phyloP scores from a whole-genome alignment of 2,797 vertebrate species.

The Enteromius trimaculatus region DNA sequence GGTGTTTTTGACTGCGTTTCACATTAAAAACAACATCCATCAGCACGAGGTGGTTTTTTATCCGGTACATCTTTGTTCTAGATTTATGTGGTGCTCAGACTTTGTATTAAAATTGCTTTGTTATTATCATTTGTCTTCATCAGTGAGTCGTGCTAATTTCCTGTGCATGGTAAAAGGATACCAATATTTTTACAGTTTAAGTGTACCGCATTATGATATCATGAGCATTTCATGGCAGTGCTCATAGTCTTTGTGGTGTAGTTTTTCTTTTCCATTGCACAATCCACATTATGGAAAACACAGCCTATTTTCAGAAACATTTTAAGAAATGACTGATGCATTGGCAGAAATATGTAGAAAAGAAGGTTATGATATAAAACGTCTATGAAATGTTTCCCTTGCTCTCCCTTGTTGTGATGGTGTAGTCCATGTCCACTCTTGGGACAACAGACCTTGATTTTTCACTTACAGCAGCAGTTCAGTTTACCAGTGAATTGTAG shows the following conservation, averaged over 20 bases:
- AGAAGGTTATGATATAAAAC: background rate
- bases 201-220: constrained; percentile 5
- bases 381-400: background rate
- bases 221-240: constrained; percentile 3
- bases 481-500: constrained; percentile 73
- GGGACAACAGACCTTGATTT: constrained; percentile 67
- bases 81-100: constrained; percentile 15
- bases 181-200: constrained; percentile 13
- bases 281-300: background rate
- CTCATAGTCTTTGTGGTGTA: constrained; percentile 2
- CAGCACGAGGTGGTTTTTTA: constrained; percentile 3
- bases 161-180: constrained; percentile 2
- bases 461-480: constrained; percentile 63
- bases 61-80: background rate
- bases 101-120: background rate
- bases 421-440: constrained; percentile 27
- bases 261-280: constrained; percentile 11
- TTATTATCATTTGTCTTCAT: constrained; percentile 20
- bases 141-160: constrained; percentile 16
- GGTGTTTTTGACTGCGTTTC: constrained; percentile 24
- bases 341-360: background rate
- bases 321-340: constrained; percentile 1
- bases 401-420: constrained; percentile 6
- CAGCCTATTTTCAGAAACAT: constrained; percentile 2
- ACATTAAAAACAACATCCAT: constrained; percentile 35